Base-by-base conservation (phyloP, 2,888 invertebrate genomes). In the Microplitis deprimator region DNA sequence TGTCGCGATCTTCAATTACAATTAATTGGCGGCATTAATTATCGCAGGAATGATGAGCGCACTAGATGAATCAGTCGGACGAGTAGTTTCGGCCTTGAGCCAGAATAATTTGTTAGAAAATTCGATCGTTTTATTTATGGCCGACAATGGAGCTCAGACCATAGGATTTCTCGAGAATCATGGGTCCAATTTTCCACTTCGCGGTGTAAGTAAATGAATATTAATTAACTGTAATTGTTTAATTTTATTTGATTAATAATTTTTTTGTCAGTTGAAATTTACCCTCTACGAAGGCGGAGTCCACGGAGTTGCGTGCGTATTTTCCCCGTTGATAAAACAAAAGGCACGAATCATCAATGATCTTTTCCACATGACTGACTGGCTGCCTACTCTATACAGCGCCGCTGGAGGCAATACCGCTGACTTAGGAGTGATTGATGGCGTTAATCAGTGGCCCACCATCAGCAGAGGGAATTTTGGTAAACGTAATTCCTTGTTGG, bases 201-300 rank as follows among this genome's bases (percentile, higher is more conserved):
- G 92, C 87, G 93, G 92, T 79, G 91, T 91, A 85, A 87, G 85
- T 83, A 41, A 29, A 60, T 59, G 6, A 17, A 60, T 75, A n/a
- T 29, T n/a, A 39, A 64, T 62, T 40, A 40, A 41, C 1, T 50
- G 38, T n/a, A 50, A 64, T 71, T 41, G 65, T 17, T 20, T 29
- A 13, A 39, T 68, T 61, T 68, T 40, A 7, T 65, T 59, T 70
- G 40, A 50, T 16, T 6, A 5, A 68, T 60, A 6, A 20, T 5
- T 38, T 72, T 62, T n/a, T 62, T 64, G 39, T 60, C 80, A 93
- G 94, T 91, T 93, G 88, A 98, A 98, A 90, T 91, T 93, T 82
- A 94, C 95, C 0, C 91, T 96, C 0, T 96, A 95, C 93, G 97
- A 98, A 90, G 98, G 98, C 3, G 97, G 93, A 0, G 92, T 96